Evolutionary conservation across 2,888 invertebrate species (phyloP).

Genomic region (Drosophila villosipedis): DNA sequence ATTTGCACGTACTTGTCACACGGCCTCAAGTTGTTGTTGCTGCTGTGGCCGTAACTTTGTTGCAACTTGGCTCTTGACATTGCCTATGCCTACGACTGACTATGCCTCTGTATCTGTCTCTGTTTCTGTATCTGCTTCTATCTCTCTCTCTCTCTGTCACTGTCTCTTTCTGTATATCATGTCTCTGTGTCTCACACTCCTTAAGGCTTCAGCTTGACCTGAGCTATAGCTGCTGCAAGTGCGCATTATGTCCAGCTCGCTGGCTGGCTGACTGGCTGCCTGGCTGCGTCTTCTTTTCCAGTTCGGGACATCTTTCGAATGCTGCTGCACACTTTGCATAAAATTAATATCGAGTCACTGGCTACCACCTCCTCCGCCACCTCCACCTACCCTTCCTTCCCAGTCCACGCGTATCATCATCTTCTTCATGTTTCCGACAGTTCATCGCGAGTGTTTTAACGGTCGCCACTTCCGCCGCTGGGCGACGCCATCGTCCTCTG

Average conservation of each 20-base stretch:
- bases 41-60: slow-evolving; percentile 29
- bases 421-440: slow-evolving; percentile 69
- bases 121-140: background rate
- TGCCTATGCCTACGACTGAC: slow-evolving; percentile 29
- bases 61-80: slow-evolving; percentile 50
- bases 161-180: background rate
- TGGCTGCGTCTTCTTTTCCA: slow-evolving; percentile 47
- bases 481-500: slow-evolving; percentile 25
- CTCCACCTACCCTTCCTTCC: background rate
- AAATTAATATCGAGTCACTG: slow-evolving; percentile 74
- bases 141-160: background rate
- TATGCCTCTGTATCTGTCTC: background rate
- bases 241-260: slow-evolving; percentile 61
- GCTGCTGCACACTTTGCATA: slow-evolving; percentile 71
- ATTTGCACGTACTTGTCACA: slow-evolving; percentile 81
- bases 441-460: slow-evolving; percentile 81
- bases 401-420: slow-evolving; percentile 7
- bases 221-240: background rate
- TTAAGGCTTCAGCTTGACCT: slow-evolving; percentile 47
- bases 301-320: slow-evolving; percentile 39
- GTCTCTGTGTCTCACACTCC: background rate
- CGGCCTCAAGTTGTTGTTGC: slow-evolving; percentile 52
- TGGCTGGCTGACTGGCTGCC: slow-evolving; percentile 43
- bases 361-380: background rate
- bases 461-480: slow-evolving; percentile 73